Conservation (phyloP, 2,113 vertebrate species). For the Phyllostomus hastatus region DNA sequence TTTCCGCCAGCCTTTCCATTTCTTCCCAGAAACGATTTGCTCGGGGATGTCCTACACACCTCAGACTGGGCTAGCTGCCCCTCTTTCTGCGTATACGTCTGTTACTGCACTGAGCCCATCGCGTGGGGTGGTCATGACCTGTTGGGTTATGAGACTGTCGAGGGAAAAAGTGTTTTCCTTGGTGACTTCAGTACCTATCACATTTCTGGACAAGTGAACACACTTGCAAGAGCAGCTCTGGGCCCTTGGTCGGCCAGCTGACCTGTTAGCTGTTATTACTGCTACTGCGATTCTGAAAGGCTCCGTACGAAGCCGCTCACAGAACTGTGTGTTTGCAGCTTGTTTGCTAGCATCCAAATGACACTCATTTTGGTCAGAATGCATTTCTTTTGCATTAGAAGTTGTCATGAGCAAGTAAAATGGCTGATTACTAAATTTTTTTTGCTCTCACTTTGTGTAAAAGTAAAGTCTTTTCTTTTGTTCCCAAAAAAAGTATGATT, state of each 20-base stretch:
- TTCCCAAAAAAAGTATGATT: background rate
- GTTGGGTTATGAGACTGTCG: background rate
- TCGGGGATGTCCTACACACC: too few species aligned
- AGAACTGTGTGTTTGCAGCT: background rate
- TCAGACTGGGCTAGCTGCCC: too few species aligned
- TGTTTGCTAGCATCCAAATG: background rate
- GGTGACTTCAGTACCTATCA: background rate
- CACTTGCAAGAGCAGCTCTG: background rate
- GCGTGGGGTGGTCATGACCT: background rate
- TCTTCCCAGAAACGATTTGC: background rate
- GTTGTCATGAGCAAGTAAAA: background rate
- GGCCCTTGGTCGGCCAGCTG: background rate
- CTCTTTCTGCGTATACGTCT: background rate
- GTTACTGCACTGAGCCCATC: too few species aligned
- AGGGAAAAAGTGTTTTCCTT: background rate
- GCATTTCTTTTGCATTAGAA: background rate
- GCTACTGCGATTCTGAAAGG: too few species aligned
- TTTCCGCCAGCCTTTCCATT: background rate
- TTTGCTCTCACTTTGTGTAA: background rate
- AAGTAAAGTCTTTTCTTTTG: background rate
- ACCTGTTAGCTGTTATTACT: too few species aligned
- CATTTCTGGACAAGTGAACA: background rate
- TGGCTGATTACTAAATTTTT: background rate
- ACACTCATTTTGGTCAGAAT: background rate
- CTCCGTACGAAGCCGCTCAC: background rate